These are phyloP conservation scores for Cetoscarus ocellatus DNA, from an alignment of 2,797 vertebrate genomes.

Conservation along the genomic window DNA sequence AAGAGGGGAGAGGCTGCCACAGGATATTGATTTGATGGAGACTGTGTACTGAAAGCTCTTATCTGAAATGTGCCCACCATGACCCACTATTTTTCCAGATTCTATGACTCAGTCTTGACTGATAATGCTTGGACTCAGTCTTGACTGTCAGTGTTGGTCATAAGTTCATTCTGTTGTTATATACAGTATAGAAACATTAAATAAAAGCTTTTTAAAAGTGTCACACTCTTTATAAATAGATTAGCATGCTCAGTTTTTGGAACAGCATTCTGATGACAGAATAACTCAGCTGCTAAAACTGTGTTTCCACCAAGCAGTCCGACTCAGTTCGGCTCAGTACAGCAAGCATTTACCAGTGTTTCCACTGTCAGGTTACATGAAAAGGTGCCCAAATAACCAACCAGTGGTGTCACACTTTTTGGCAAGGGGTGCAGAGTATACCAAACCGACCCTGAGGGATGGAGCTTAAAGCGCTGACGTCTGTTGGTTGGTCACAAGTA, in stretches of 20 bases:
- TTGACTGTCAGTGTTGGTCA: background rate
- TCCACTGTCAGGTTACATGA: no score
- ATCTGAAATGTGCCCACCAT: constrained; percentile 25
- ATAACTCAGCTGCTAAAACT: background rate
- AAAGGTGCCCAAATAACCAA: no score
- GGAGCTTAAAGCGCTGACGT: no score
- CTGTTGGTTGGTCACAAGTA: no score
- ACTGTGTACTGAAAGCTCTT: constrained; percentile 23
- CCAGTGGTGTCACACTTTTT: no score
- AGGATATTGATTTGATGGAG: constrained; percentile 13
- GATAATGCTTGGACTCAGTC: constrained; percentile 41
- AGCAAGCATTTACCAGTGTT: no score
- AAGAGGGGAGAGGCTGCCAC: constrained; percentile 3
- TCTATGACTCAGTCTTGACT: constrained; percentile 28
- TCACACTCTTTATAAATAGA: background rate
- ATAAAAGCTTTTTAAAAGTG: background rate
- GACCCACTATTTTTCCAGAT: background rate
- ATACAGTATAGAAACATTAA: constrained; percentile 9
- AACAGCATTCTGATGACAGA: background rate
- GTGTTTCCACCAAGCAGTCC: no score
- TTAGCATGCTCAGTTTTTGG: background rate
- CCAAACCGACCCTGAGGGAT: no score
- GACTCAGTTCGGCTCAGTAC: no score
- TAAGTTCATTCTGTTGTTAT: background rate
- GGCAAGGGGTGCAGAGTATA: no score